Evolutionary conservation across 1,140 invertebrate species (phyloP).

Genomic region (Harlomillsia oculata): DNA sequence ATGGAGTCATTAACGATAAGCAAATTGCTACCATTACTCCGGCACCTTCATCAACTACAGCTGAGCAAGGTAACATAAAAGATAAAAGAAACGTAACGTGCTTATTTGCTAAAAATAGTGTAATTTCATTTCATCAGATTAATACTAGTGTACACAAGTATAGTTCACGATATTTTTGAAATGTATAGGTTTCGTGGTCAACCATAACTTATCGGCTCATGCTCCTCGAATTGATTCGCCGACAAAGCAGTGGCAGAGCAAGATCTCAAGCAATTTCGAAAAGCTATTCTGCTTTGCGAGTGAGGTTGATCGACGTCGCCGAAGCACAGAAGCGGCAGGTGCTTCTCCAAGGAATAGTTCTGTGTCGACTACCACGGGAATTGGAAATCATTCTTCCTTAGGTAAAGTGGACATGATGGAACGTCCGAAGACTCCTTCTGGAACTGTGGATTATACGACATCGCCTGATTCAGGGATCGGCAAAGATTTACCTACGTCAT

Average conservation of each 20-base stretch:
- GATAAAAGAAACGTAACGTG: too few species aligned
- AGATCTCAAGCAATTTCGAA: constrained; percentile 77
- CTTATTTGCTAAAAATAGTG: too few species aligned
- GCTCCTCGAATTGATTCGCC: constrained; percentile 26
- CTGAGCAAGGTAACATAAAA: too few species aligned
- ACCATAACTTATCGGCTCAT: background rate
- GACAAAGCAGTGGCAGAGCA: constrained; percentile 60
- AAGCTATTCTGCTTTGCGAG: constrained; percentile 74
- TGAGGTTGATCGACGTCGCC: constrained; percentile 68
- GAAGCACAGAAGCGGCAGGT: constrained; percentile 56
- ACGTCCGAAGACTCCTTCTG: constrained; percentile 33
- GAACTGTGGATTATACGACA: constrained; percentile 49
- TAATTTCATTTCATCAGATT: too few species aligned
- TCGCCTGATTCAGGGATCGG: constrained; percentile 67
- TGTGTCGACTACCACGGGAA: constrained; percentile 19
- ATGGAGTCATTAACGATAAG: too few species aligned
- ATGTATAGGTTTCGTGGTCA: background rate
- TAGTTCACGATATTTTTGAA: too few species aligned
- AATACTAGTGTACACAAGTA: too few species aligned
- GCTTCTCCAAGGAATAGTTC: constrained; percentile 28
- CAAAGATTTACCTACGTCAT: constrained; percentile 44
- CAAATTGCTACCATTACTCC: too few species aligned
- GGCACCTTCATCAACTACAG: too few species aligned
- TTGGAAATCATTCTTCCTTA: background rate
- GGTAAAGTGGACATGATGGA: constrained; percentile 17